These are phyloP conservation scores for Rhamnusium bicolor DNA, from an alignment of 2,888 invertebrate genomes.

Conservation along the genomic window DNA sequence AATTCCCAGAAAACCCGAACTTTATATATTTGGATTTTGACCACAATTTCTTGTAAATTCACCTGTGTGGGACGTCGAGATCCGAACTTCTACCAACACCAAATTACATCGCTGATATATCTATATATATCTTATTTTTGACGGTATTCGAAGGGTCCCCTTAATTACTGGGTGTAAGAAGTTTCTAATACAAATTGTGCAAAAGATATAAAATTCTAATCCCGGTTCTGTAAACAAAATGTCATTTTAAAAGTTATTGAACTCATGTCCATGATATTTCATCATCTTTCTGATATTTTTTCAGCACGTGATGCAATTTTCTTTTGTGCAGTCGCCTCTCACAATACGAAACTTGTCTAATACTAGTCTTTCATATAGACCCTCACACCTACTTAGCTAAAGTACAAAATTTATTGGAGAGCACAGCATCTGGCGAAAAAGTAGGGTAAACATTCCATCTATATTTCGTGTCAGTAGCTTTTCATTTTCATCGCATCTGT, in stretches of 20 bases:
- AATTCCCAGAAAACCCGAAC: too few relatives aligned
- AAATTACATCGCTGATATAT: too few relatives aligned
- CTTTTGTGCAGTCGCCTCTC: conserved; percentile 9
- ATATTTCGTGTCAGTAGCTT: conserved; percentile 36
- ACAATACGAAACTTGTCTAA: conserved; percentile 7
- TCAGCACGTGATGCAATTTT: neutral
- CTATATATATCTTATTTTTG: too few relatives aligned
- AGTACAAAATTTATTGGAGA: conserved; percentile 28
- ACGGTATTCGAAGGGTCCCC: too few relatives aligned
- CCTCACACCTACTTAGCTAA: conserved; percentile 24
- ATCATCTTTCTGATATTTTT: neutral
- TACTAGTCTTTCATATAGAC: conserved; percentile 7
- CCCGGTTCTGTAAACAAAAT: too few relatives aligned
- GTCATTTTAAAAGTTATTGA: neutral
- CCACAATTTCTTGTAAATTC: too few relatives aligned
- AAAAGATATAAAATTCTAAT: too few relatives aligned
- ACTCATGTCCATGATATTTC: neutral
- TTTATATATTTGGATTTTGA: too few relatives aligned
- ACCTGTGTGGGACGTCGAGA: too few relatives aligned
- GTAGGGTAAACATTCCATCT: conserved; percentile 26
- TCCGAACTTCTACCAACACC: too few relatives aligned
- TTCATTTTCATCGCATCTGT: conserved; percentile 50
- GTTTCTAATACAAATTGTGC: too few relatives aligned
- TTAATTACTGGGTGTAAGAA: too few relatives aligned
- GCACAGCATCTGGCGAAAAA: conserved; percentile 2